Conservation (phyloP, 2,113 vertebrate genomes). For the Parus major region DNA sequence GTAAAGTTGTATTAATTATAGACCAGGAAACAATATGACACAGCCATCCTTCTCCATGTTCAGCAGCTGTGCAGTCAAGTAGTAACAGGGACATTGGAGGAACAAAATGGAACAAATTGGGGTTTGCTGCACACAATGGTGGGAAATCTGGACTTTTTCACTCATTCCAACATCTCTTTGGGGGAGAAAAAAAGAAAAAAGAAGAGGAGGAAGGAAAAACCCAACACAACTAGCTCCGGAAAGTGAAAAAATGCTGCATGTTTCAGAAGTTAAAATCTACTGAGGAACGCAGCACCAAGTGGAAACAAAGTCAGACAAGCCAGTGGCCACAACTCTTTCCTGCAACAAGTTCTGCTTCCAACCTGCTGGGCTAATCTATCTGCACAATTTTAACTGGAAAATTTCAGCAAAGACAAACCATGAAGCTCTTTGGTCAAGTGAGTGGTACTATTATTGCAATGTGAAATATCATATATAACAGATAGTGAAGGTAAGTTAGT, state of each 20-base stretch:
- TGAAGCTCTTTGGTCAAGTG: background rate
- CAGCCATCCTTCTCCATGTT: background rate
- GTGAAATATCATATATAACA: background rate
- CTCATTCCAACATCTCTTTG: background rate
- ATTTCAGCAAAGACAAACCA: background rate
- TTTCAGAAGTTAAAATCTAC: background rate
- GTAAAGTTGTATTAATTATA: background rate
- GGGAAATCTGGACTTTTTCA: background rate
- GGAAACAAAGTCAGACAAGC: background rate
- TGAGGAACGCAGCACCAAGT: background rate
- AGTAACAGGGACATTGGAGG: background rate
- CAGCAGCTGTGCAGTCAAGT: background rate
- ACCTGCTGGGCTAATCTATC: background rate
- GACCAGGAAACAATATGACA: background rate
- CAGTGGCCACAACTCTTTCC: background rate
- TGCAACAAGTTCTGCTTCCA: background rate
- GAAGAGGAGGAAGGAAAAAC: background rate
- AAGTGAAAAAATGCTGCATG: background rate
- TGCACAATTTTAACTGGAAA: background rate
- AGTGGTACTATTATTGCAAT: background rate
- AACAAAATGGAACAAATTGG: background rate
- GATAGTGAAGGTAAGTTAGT: background rate
- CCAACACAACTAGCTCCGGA: background rate
- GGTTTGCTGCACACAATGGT: background rate
- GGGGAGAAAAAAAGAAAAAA: no score